Conservation (phyloP, 2,888 invertebrate species). For the Netelia inedita region DNA sequence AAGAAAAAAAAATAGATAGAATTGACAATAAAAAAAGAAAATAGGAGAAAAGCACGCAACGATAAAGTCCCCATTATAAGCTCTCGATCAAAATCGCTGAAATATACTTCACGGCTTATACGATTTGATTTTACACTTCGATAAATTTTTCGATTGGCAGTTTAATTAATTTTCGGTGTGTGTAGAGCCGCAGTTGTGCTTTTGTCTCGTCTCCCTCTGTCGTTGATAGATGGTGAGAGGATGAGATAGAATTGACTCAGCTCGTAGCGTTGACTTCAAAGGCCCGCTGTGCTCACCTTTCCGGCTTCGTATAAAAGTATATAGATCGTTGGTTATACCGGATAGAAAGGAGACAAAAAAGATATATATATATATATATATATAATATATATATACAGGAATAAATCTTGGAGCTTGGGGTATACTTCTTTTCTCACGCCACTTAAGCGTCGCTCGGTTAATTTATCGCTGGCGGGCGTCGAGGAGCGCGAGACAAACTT, state of each 20-base stretch:
- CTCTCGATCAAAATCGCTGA: not conserved
- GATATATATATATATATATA: slow-evolving; percentile 16
- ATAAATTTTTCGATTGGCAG: slow-evolving; percentile 4
- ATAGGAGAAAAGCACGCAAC: not conserved
- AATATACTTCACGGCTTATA: not conserved
- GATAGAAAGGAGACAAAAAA: not conserved
- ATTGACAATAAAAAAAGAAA: not conserved
- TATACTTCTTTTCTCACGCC: slow-evolving; percentile 50
- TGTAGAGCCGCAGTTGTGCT: not conserved
- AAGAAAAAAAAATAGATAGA: slow-evolving; percentile 7
- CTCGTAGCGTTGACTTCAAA: slow-evolving; percentile 24
- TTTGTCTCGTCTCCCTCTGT: not conserved
- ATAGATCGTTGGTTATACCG: slow-evolving; percentile 1
- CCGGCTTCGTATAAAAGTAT: not conserved
- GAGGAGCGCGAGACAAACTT: not conserved
- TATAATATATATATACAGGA: slow-evolving; percentile 6
- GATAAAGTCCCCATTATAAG: not conserved
- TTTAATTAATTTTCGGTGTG: not conserved
- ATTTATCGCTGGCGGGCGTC: slow-evolving; percentile 57
- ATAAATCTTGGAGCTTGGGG: slow-evolving; percentile 3
- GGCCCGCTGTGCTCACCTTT: not conserved
- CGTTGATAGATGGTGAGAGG: not conserved
- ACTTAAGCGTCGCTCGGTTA: slow-evolving; percentile 60
- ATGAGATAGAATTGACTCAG: not conserved
- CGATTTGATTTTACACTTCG: not conserved